These are phyloP conservation scores for Drosophila tani DNA, from an alignment of 1,140 invertebrate genomes.

Conservation along the genomic window DNA sequence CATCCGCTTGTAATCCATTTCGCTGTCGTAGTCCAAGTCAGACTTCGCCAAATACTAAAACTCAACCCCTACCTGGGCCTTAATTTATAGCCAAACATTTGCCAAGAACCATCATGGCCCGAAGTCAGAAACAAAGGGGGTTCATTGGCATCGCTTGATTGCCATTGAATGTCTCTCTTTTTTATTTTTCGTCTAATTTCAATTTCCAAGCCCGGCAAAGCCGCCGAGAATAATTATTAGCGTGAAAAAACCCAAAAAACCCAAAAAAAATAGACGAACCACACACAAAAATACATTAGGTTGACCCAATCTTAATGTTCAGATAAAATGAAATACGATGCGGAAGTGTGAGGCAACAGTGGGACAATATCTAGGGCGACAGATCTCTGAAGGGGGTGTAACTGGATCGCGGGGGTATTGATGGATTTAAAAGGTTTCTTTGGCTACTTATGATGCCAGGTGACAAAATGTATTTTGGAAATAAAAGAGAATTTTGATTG, in stretches of 20 bases:
- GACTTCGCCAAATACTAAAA: constrained; percentile 46
- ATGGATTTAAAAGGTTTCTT: not conserved
- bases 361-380: constrained; percentile 18
- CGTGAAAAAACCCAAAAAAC: constrained; percentile 12
- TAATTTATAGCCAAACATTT: constrained; percentile 68
- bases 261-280: constrained; percentile 10
- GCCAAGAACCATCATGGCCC: constrained; percentile 26
- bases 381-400: constrained; percentile 2
- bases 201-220: constrained; percentile 34
- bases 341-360: constrained; percentile 42
- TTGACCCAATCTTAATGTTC: constrained; percentile 51
- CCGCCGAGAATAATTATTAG: constrained; percentile 51
- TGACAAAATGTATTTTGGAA: not conserved
- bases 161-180: constrained; percentile 60
- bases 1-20: constrained; percentile 57
- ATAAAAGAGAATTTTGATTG: too few relatives aligned
- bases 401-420: not conserved
- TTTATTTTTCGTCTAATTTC: constrained; percentile 30
- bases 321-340: constrained; percentile 36
- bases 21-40: constrained; percentile 26
- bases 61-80: constrained; percentile 20
- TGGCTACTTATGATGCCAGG: too few relatives aligned
- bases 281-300: constrained; percentile 30
- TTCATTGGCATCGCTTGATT: constrained; percentile 62
- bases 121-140: constrained; percentile 31